phyloP scores from a whole-genome alignment of 2,888 invertebrate species.

The Perithous albicinctus region DNA sequence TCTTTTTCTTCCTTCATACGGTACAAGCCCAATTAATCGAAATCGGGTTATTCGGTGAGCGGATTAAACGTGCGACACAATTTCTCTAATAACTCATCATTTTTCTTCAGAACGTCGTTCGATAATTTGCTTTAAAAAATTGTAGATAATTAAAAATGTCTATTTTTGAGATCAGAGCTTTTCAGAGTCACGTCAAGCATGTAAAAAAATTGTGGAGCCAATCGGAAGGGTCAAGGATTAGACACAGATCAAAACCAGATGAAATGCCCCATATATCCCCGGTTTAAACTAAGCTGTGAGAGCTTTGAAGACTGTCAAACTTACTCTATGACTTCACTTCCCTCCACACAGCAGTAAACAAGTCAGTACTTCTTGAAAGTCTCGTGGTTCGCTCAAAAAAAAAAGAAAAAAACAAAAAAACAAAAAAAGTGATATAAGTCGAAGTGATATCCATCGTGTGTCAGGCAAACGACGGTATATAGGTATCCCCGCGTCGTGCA shows the following conservation, averaged over 20 bases:
- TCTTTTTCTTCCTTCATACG: slow-evolving; percentile 30
- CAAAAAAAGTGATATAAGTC: slow-evolving; percentile 41
- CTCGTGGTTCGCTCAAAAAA: slow-evolving; percentile 35
- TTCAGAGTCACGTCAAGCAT: no score
- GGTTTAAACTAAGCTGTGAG: background rate
- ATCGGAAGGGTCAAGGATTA: no score
- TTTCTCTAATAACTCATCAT: no score
- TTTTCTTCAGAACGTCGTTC: no score
- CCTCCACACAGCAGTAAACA: background rate
- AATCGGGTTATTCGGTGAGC: no score
- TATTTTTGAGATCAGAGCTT: no score
- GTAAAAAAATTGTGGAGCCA: no score
- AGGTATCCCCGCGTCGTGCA: background rate
- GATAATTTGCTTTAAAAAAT: no score
- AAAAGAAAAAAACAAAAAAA: no score
- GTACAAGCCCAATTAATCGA: slow-evolving; percentile 48
- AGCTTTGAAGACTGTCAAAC: slow-evolving; percentile 58
- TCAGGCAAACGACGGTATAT: slow-evolving; percentile 31
- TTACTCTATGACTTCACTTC: slow-evolving; percentile 36
- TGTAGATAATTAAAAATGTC: no score
- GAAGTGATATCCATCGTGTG: slow-evolving; percentile 60
- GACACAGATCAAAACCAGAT: no score
- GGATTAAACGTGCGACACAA: no score
- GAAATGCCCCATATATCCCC: background rate
- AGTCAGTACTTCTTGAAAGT: slow-evolving; percentile 52